Percentiles rank a stretch among this genome's conserved stretches.
Evolutionary conservation across 2,797 vertebrate species (phyloP).

Genomic region (Heterohyrax brucei): DNA sequence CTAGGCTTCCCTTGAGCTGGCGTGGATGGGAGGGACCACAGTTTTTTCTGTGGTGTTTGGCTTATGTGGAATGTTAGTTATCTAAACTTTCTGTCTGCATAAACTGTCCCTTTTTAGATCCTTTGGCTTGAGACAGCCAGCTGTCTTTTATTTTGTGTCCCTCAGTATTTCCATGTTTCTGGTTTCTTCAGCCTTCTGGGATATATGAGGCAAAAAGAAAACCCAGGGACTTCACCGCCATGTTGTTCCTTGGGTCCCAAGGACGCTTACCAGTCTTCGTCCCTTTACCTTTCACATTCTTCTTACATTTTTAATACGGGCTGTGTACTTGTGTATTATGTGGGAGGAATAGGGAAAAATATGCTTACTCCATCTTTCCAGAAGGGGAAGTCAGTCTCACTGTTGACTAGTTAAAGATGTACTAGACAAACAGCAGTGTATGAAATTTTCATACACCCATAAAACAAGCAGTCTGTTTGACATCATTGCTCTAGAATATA

Average conservation of each 20-base stretch:
- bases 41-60: neutral
- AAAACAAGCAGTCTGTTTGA: conserved; percentile 42
- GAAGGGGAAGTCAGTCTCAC: neutral
- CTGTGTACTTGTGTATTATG: conserved; percentile 37
- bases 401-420: conserved; percentile 14
- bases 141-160: neutral
- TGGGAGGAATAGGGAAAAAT: conserved; percentile 26
- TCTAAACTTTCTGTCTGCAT: neutral
- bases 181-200: neutral
- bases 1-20: neutral
- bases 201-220: neutral
- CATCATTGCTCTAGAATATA: conserved; percentile 10
- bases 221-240: neutral
- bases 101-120: neutral
- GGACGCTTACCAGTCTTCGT: neutral
- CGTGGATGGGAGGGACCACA: neutral
- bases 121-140: neutral
- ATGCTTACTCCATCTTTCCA: neutral
- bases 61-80: neutral
- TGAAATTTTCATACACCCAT: conserved; percentile 25
- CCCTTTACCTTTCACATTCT: neutral
- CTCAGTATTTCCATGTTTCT: neutral
- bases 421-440: neutral
- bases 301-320: neutral
- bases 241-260: neutral